Percentiles rank a stretch among this genome's conserved stretches.
These are phyloP conservation scores for Notechis scutatus DNA, from an alignment of 2,113 vertebrate species.

Conservation along the genomic window DNA sequence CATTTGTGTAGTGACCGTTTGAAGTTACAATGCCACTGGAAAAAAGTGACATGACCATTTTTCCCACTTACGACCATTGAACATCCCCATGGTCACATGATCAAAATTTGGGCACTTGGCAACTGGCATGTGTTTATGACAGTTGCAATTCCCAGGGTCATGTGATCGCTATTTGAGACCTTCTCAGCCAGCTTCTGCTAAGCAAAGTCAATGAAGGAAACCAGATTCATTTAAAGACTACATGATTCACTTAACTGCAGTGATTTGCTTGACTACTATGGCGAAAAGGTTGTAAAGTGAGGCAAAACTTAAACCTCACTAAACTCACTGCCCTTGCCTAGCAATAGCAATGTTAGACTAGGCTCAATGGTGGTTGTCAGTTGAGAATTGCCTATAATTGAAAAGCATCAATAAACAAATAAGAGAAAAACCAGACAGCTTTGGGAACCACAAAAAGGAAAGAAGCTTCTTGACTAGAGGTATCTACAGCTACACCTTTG, in stretches of 20 bases:
- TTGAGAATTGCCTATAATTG: not conserved
- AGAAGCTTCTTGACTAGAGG: not conserved
- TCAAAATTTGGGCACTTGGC: not conserved
- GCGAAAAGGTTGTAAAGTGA: not conserved
- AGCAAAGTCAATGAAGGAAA: not conserved
- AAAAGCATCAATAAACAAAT: not conserved
- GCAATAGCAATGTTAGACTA: not conserved
- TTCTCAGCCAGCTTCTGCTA: not conserved
- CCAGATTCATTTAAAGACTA: no score
- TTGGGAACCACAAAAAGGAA: not conserved
- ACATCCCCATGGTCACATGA: not conserved
- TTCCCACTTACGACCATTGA: not conserved
- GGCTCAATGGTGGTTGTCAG: not conserved
- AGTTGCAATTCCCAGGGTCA: not conserved
- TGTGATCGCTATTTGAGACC: not conserved
- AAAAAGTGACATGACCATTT: not conserved
- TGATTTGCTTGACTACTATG: not conserved
- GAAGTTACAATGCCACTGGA: not conserved
- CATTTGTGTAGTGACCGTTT: not conserved
- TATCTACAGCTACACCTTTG: not conserved
- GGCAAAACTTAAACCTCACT: not conserved
- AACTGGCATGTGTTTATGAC: not conserved
- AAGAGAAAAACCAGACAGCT: not conserved
- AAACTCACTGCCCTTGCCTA: not conserved
- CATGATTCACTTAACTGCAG: no score